These are phyloP conservation scores for Popillia japonica DNA, from an alignment of 1,140 invertebrate genomes.

Conservation along the genomic window DNA sequence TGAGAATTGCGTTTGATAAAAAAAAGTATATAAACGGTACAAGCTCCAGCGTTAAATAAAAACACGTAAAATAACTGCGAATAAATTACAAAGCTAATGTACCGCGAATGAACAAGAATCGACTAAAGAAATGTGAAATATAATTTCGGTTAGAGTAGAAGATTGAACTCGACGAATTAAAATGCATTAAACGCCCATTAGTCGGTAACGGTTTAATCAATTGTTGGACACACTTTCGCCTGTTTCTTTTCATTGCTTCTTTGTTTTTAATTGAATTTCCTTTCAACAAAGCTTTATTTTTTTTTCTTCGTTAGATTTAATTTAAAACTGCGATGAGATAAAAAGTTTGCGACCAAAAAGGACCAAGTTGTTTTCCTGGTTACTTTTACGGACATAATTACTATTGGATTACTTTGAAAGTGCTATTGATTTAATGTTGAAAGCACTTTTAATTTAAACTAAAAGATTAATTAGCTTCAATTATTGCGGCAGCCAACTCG, in stretches of 20 bases:
- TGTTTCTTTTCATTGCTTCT: constrained; percentile 25
- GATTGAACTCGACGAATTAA: constrained; percentile 25
- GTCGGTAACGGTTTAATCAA: constrained; percentile 29
- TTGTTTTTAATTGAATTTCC: constrained; percentile 31
- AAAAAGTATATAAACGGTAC: not conserved
- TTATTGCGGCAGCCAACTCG: too few species aligned
- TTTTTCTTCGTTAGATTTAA: constrained; percentile 4
- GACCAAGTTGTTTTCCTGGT: not conserved
- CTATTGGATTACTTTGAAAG: too few species aligned
- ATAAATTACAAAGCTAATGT: constrained; percentile 27
- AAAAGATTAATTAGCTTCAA: too few species aligned
- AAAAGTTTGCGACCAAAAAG: not conserved
- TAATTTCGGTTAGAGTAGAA: constrained; percentile 14
- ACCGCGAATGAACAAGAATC: constrained; percentile 9
- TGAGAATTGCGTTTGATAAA: not conserved
- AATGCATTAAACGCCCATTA: constrained; percentile 24
- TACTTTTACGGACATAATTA: not conserved
- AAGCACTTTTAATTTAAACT: too few species aligned
- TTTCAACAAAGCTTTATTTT: not conserved
- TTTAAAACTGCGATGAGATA: constrained; percentile 2
- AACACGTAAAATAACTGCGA: constrained; percentile 7
- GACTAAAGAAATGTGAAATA: not conserved
- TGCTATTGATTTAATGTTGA: too few species aligned
- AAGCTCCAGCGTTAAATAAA: not conserved
- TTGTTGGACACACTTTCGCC: not conserved